phyloP scores from a whole-genome alignment of 2,888 invertebrate genomes.

The Mesorhabditis spiculigera region DNA sequence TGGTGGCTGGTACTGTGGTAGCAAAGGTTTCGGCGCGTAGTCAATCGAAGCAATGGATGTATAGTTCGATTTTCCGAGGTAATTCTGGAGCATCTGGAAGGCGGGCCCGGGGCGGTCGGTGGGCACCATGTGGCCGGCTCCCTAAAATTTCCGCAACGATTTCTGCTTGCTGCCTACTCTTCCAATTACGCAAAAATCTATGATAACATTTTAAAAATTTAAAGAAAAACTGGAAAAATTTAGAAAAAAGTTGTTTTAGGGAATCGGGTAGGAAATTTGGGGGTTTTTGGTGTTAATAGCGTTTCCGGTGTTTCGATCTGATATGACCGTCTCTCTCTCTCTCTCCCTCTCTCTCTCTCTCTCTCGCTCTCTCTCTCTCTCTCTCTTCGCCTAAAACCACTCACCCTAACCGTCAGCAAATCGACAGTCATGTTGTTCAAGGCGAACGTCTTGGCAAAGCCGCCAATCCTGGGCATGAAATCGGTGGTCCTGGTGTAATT shows the following conservation, averaged over 20 bases:
- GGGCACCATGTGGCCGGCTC: conserved; percentile 42
- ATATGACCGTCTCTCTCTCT: neutral
- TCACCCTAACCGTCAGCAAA: conserved; percentile 38
- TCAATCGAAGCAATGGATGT: conserved; percentile 20
- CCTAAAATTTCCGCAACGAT: conserved; percentile 11
- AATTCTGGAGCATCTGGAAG: conserved; percentile 51
- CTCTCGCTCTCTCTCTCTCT: too few species aligned
- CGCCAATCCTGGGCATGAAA: conserved; percentile 22
- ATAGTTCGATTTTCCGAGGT: conserved; percentile 30
- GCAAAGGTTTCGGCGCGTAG: conserved; percentile 20
- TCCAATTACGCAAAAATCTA: too few species aligned
- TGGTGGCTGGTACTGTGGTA: conserved; percentile 18
- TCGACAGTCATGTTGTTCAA: conserved; percentile 23
- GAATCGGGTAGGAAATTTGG: too few species aligned
- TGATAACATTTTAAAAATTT: too few species aligned
- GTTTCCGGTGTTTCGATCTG: too few species aligned
- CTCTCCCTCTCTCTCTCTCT: neutral
- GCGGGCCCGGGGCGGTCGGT: conserved; percentile 47
- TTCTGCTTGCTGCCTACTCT: too few species aligned
- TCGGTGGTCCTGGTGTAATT: conserved; percentile 28
- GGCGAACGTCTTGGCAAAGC: conserved; percentile 30
- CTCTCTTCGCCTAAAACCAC: neutral
- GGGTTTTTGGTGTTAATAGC: too few species aligned
- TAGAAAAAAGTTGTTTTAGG: too few species aligned
- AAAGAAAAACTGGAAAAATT: too few species aligned